A percentile compares a stretch with the other conserved stretches of the same genome.
Evolutionary conservation across 2,797 vertebrate species (phyloP).

Genomic region (Melanotaenia trifasciata): DNA sequence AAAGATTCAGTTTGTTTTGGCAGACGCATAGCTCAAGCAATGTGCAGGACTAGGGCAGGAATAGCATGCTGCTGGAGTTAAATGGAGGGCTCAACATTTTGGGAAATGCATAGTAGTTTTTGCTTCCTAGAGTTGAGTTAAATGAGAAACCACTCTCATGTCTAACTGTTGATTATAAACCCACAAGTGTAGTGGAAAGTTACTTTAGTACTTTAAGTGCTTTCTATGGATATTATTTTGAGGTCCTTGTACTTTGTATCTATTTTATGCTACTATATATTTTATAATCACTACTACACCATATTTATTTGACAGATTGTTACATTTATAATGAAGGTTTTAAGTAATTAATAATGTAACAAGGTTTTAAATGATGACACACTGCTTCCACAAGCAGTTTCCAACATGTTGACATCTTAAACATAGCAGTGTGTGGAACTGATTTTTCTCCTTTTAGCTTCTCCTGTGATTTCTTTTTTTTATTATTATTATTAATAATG

Average conservation of each 20-base stretch:
- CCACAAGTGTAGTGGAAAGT: background rate
- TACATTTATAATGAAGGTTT: background rate
- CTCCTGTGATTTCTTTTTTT: background rate
- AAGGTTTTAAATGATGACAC: background rate
- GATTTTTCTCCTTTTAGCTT: background rate
- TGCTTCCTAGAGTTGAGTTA: background rate
- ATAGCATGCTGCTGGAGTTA: background rate
- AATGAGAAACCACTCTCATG: background rate
- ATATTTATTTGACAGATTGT: background rate
- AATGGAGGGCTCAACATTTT: background rate
- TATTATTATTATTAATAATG: background rate
- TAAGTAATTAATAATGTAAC: background rate
- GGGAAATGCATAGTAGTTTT: background rate
- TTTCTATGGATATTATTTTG: background rate
- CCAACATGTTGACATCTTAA: background rate
- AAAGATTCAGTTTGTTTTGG: background rate
- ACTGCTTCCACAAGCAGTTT: background rate
- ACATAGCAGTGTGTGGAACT: background rate
- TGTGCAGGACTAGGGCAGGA: background rate
- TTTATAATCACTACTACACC: background rate
- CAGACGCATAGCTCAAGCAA: background rate
- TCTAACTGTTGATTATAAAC: background rate
- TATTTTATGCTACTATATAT: background rate
- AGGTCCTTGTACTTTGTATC: background rate
- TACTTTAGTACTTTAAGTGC: background rate